Evolutionary conservation across 2,113 vertebrate species (phyloP), one percentile per base, ranked within the genome.

Genomic region (Dromiciops gliroides): DNA sequence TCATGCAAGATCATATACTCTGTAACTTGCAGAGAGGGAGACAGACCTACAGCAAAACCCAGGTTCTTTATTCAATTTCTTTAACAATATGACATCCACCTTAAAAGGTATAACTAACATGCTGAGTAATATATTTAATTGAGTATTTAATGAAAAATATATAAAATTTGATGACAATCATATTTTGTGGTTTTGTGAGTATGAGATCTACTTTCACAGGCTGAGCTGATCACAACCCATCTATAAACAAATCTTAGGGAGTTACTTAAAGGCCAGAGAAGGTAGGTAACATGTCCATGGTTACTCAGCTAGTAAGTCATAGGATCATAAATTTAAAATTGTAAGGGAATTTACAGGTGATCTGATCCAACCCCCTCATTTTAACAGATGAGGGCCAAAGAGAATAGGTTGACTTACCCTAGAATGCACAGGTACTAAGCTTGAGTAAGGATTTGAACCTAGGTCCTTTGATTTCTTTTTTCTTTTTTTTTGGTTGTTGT

Each of bases 11-110:
- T 83, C 14, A 23, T 83, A 44, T 5, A 83, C 3, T 67, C 16
- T 23, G n/a, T 83, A 44, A 44, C 8, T 19, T 0, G 1, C 0
- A 0, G 12, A 2, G 16, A 2, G 12, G 37, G 7, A 7, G 19
- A 19, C 1, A 37, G 28, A 12, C 1, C 4, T 37, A 37, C 1
- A 44, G 6, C 19, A 7, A 83, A 44, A 83, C 2, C 37, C 37
- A 83, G 0, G 3, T 75, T 48, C 51, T 48, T 48, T 50, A 16
- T 4, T 47, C 47, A 37, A 83, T 22, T 9, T 88, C 28, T 53
- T 47, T 49, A 89, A 37, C 31, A 52, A 53, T 8, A 26, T 1
- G 2, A 1, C 25, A 50, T 48, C 25, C 2, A 2, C 0, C 10
- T 7, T 8, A 67, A n/a, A n/a, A 26, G 89, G 0, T 7, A 53